Base-by-base conservation (phyloP, 2,797 vertebrate genomes). In the Brachyalestes nurse region DNA sequence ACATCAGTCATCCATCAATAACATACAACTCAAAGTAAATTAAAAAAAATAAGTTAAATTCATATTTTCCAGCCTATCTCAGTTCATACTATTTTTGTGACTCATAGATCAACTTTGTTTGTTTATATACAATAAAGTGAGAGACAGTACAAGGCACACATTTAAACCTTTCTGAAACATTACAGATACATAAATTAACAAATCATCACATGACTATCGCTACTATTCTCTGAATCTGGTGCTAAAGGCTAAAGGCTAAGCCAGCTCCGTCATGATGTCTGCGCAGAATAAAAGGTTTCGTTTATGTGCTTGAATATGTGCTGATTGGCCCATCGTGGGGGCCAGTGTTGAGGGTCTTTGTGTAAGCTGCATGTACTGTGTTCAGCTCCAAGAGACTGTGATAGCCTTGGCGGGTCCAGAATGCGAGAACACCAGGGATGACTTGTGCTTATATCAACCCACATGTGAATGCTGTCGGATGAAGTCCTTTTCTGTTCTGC, bases 71-170 rank as follows among this genome's bases (percentile, higher is more conserved):
- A 80, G 77, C 78, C 70, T 80, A 49, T 57, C 95, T 96, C 94
- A 96, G 94, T 90, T 91, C 92, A 96, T 95, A 92, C 83, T 90
- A 92, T 93, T 93, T 47, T 93, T 88, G 91, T 93, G 89, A 92
- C 89, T 91, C 85, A 77, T 77, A 81, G 77, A 88, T 89, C 84
- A 80, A 91, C 87, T 91, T 88, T 86, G 89, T 91, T 91, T 92
- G 90, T 87, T 84, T 94, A 92, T 91, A 93, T 95, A 93, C 91
- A 95, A 93, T 95, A 94, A 95, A 95, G 94, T 95, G 90, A 91
- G 93, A 96, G 93, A 97, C 95, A 96, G 95, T 95, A 96, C 95
- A 97, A 98, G 97, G 97, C 97, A 98, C 96, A 95, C 94, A 94
- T 95, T 92, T 93, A 90, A 93, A 91, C 88, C 87, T 91, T 76